Evolutionary conservation across 2,888 invertebrate genomes (phyloP).

Genomic region (Eugnorisma glareosa): DNA sequence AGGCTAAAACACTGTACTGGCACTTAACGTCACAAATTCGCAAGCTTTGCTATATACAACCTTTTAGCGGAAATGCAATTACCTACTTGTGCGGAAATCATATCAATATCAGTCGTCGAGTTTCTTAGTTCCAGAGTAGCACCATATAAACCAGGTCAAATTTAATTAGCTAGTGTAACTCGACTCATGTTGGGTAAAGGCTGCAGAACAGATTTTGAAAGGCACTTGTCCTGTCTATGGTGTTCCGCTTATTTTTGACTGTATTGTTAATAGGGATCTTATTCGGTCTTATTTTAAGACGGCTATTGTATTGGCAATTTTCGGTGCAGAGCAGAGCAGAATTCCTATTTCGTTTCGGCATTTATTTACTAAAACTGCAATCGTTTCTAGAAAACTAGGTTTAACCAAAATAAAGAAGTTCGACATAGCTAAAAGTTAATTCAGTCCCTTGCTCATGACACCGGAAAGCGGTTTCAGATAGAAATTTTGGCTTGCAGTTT

Average conservation of each 20-base stretch:
- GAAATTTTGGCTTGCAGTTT: not conserved
- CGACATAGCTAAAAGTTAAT: not conserved
- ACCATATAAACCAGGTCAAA: not conserved
- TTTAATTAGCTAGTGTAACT: not conserved
- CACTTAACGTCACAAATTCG: not conserved
- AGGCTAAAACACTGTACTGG: not conserved
- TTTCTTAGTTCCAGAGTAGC: not conserved
- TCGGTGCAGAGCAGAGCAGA: no score
- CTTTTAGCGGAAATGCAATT: constrained; percentile 24
- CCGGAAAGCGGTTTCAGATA: not conserved
- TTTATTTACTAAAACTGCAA: no score
- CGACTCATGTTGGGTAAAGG: no score
- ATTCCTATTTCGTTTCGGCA: no score
- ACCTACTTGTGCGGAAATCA: not conserved
- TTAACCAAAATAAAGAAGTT: not conserved
- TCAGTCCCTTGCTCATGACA: not conserved
- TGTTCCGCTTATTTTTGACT: no score
- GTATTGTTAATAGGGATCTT: no score
- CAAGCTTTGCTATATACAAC: not conserved
- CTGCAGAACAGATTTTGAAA: no score
- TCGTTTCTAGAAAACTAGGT: not conserved
- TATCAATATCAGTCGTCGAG: constrained; percentile 1
- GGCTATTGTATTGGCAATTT: no score
- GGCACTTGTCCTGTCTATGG: no score
- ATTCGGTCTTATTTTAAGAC: no score